These are phyloP conservation scores for Oryctolagus cuniculus DNA, from an alignment of 2,113 vertebrate species.

Conservation along the genomic window DNA sequence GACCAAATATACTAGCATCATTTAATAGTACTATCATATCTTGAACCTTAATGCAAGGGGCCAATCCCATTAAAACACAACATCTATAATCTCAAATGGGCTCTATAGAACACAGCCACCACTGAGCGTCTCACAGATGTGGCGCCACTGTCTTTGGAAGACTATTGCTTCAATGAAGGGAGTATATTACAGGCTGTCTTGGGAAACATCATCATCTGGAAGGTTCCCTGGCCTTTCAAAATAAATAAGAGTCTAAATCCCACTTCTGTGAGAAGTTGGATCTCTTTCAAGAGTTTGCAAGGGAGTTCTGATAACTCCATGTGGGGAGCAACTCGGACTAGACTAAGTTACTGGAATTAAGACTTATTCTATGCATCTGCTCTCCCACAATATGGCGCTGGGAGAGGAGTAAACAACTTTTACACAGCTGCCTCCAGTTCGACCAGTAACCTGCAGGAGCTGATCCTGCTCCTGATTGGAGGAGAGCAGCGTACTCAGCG, in stretches of 20 bases:
- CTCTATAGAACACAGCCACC: not conserved
- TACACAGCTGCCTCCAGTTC: too few species aligned
- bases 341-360: too few species aligned
- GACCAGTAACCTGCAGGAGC: too few species aligned
- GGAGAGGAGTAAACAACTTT: too few species aligned
- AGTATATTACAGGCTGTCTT: not conserved
- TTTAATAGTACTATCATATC: not conserved
- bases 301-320: conserved; percentile 16
- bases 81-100: not conserved
- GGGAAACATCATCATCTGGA: not conserved
- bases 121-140: not conserved
- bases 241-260: not conserved
- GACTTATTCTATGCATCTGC: too few species aligned
- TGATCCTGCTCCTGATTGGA: too few species aligned
- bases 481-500: too few species aligned
- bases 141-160: not conserved
- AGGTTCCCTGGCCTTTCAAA: conserved; percentile 8
- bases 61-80: not conserved
- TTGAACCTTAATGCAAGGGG: not conserved
- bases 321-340: too few species aligned
- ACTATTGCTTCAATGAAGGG: not conserved
- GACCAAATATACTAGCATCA: not conserved
- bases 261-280: not conserved
- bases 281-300: conserved; percentile 13
- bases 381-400: too few species aligned